Conservation (phyloP, 92 coral and sea anemone species). For the Parazoanthus swiftii region DNA sequence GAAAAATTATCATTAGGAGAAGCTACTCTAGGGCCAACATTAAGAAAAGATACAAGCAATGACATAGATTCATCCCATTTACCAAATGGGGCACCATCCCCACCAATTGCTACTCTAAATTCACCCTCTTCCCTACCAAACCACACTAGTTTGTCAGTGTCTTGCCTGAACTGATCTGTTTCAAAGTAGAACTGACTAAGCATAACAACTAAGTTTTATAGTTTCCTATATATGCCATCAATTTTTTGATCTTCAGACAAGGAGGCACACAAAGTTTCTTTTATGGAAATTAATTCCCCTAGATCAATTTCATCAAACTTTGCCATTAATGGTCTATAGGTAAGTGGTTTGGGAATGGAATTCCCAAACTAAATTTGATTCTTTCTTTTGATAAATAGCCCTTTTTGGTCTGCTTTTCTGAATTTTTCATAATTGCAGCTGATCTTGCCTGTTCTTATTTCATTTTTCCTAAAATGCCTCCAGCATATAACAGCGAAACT, state of each 20-base stretch:
- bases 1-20: conserved; percentile 64
- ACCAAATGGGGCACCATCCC: conserved; percentile 74
- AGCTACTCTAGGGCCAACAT: conserved; percentile 59
- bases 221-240: conserved; percentile 58
- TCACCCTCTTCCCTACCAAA: conserved; percentile 41
- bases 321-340: not conserved
- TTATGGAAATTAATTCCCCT: conserved; percentile 44
- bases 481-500: too few species aligned
- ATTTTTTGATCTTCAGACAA: conserved; percentile 51
- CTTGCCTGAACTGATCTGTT: conserved; percentile 54
- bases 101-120: conserved; percentile 59
- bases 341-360: too few species aligned
- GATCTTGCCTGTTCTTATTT: too few species aligned
- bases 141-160: conserved; percentile 42
- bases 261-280: conserved; percentile 51
- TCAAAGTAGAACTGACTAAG: conserved; percentile 49
- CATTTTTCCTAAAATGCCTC: too few species aligned
- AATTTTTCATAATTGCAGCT: too few species aligned
- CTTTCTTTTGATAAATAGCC: too few species aligned
- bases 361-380: too few species aligned
- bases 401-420: too few species aligned
- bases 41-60: conserved; percentile 60
- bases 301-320: conserved; percentile 51
- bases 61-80: conserved; percentile 67
- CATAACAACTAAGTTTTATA: conserved; percentile 43